Evolutionary conservation across 2,888 invertebrate genomes (phyloP), one percentile per base, ranked within the genome.

Genomic region (Parnassius apollo): DNA sequence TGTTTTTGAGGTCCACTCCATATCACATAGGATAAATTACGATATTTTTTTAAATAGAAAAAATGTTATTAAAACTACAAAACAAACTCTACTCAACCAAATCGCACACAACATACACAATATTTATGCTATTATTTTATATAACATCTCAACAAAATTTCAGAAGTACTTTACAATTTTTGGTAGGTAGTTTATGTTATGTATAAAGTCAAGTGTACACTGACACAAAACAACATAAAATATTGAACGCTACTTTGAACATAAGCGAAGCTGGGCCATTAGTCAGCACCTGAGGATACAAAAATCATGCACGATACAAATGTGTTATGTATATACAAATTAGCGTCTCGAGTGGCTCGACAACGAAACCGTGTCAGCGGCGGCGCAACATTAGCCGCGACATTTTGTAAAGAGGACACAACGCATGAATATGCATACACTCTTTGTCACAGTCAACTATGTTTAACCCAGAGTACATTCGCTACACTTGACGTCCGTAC

Each of bases 351-450:
- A 80, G 79, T 77, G 71, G 72, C 69, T 65, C 68, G 71, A 69
- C 68, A 68, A 68, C 68, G 72, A 75, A 84, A 82, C 81, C 76
- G 80, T 83, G 85, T 83, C 81, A 81, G 57, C 61, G 59, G 51
- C 75, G 67, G 62, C 66, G 70, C 75, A 71, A 70, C 74, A 76
- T 78, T 78, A 75, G 75, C 70, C 64, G 72, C 73, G 76, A 76
- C 76, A 70, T 72, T 73, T 76, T 76, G 77, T 75, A 80, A 81
- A 77, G 85, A 77, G 86, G 86, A 80, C 86, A 76, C 72, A 67
- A 62, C 70, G 66, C 69, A 89, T 89, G 86, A 88, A 89, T 90
- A 90, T 90, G 81, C 83, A 90, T 85, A 67, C 65, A 64, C 68
- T 80, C 82, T 86, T 89, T 89, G 88, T 89, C 78, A 77, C 70